Percentiles rank a stretch among this genome's conserved stretches.
phyloP scores from a whole-genome alignment of 2,888 invertebrate genomes.

The Conistra vaccinii region DNA sequence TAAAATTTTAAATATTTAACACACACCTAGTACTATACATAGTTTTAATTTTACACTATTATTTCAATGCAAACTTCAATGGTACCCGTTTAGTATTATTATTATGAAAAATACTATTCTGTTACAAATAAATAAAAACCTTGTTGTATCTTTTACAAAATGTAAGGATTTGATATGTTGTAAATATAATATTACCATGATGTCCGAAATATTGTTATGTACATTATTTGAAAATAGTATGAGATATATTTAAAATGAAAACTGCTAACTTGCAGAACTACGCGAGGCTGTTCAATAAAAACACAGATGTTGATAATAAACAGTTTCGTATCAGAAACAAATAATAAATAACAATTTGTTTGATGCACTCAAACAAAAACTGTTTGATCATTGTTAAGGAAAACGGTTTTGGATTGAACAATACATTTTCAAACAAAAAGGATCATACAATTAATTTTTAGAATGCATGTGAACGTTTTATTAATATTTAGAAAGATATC shows the following conservation, averaged over 20 bases:
- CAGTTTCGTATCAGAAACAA: background rate
- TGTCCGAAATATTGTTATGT: constrained; percentile 58
- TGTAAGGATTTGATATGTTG: constrained; percentile 66
- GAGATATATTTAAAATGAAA: constrained; percentile 11
- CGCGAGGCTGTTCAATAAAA: background rate
- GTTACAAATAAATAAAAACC: constrained; percentile 53
- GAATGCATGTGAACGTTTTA: background rate
- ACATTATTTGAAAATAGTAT: constrained; percentile 37
- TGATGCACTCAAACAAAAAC: background rate
- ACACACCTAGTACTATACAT: constrained; percentile 52
- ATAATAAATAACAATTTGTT: background rate
- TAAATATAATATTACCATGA: constrained; percentile 63
- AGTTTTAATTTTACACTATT: constrained; percentile 47
- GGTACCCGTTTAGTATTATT: constrained; percentile 45
- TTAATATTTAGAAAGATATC: background rate
- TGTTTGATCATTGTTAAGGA: background rate
- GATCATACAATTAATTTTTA: background rate
- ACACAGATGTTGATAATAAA: background rate
- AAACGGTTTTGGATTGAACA: background rate
- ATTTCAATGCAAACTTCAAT: constrained; percentile 44
- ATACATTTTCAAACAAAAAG: background rate
- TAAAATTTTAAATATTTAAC: constrained; percentile 54
- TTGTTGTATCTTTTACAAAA: constrained; percentile 45
- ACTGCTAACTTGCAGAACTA: constrained; percentile 5
- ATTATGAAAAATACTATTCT: constrained; percentile 38